Evolutionary conservation across 2,888 invertebrate species (phyloP), one percentile per base, ranked within the genome.

Genomic region (Blastobasis adustella): DNA sequence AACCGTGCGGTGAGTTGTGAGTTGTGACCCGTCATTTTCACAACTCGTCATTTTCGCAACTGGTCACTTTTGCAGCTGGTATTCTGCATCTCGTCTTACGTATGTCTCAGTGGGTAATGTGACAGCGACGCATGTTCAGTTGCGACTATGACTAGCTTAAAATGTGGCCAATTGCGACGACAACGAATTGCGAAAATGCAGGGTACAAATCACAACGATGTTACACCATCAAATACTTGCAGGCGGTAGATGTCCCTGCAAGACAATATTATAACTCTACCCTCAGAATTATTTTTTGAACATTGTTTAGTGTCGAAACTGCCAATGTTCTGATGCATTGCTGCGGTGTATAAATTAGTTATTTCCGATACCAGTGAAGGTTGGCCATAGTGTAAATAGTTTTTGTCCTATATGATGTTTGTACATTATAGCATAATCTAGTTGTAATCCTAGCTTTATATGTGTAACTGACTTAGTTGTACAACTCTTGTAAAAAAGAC

Each of bases 401-500:
- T 54, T 60, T 58, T 50, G 60, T 51, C 61, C 58, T 58, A 59
- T 66, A 65, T 65, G 62, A 51, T 55, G 57, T 64, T 66, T 69
- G 66, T 71, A 69, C 60, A 69, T 66, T 63, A 9, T 58, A 52
- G 51, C 62, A 60, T 56, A 58, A 58, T 57, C 40, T 23, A 23
- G 23, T 23, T 23, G 61, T 67, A 65, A 60, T 54, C 54, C 54
- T 62, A 61, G 57, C 55, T 55, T 67, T 63, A 61, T 45, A 62
- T 66, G 65, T 74, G 71, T 74, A 67, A 63, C 78, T 77, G 76
- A 71, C 76, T 68, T 70, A 68, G 59, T 49, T 61, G 67, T 63
- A 66, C 64, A 60, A 62, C 63, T 60, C 59, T 68, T 69, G 71
- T 68, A 57, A 65, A 68, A 65, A 61, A 61, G 57, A 62, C 58